Conservation (phyloP, 2,888 invertebrate species). For the Desoria tigrina region DNA sequence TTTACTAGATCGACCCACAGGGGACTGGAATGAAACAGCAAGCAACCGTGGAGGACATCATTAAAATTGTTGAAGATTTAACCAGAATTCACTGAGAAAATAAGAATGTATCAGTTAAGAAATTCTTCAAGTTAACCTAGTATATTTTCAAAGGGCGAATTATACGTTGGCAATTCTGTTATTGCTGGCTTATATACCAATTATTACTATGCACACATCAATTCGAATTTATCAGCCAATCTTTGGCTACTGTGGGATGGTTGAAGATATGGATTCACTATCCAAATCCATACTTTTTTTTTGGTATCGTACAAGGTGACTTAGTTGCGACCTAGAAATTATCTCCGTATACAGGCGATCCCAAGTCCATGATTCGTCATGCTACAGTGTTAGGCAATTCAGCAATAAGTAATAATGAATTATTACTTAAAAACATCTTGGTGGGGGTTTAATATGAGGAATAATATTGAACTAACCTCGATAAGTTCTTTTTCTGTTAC, state of each 20-base stretch:
- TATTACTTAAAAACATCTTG: too few species aligned
- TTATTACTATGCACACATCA: too few species aligned
- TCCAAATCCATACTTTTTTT: constrained; percentile 18
- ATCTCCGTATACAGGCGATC: constrained; percentile 49
- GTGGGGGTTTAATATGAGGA: background rate
- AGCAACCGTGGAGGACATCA: constrained; percentile 88
- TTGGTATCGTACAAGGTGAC: constrained; percentile 30
- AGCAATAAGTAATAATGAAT: background rate
- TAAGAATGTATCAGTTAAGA: too few species aligned
- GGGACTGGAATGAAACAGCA: constrained; percentile 81
- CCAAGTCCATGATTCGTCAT: constrained; percentile 50
- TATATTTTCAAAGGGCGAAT: too few species aligned
- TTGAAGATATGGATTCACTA: background rate
- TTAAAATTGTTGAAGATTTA: constrained; percentile 95
- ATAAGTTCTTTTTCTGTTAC: constrained; percentile 49
- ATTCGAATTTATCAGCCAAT: too few species aligned
- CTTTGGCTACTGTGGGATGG: too few species aligned
- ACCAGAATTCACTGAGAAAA: constrained; percentile 95
- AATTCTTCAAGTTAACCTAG: too few species aligned
- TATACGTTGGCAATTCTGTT: too few species aligned
- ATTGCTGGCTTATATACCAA: too few species aligned
- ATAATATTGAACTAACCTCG: constrained; percentile 44
- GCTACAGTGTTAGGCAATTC: constrained; percentile 33
- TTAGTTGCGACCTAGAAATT: constrained; percentile 37
- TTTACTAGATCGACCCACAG: constrained; percentile 69